Evolutionary conservation across 2,797 vertebrate genomes (phyloP), one percentile per base, ranked within the genome.

Genomic region (Myotis pilosus): DNA sequence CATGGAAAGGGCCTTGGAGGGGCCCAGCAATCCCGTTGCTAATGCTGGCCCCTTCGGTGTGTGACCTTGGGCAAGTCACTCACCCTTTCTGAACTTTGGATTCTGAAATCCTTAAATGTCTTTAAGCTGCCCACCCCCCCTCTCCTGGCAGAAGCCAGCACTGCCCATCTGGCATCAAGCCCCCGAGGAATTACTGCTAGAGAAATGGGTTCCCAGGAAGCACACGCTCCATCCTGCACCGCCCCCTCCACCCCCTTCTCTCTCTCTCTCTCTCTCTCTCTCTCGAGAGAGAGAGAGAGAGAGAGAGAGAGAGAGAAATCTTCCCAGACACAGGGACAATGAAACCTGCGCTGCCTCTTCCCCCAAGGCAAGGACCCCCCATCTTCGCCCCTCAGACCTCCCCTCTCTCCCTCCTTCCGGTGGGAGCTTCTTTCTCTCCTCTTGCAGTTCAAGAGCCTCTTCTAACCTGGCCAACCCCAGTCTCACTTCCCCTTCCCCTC

Each of bases 41-140:
- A 71, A 94, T 8, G 60, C 44, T 55, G 79, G 38, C 30, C 89
- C 22, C 57, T 66, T 82, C 1, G n/a, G 62, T 36, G 33, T 75
- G 41, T 94, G 92, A 95, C 84, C 95, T 92, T 92, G 84, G 91
- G 36, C 57, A 82, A 95, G 75, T 92, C 78, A 75, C 74, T 49
- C 49, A 55, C 53, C 28, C 17, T 90, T 64, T 85, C 57, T 84
- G 78, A 49, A 85, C 7, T 47, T 15, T 41, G 44, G 19, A n/a
- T 78, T 87, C 89, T 71, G 51, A 75, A 64, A n/a, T 93, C 62
- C 49, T 87, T 64, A 87, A 81, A 74, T 19, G 30, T 82, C 49
- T 93, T 79, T 22, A 57, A 87, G 69, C 5, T 10, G 25, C 25
- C 8, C 17, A 5, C 11, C 33, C 68, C 20, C 55, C 30, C 12